Percentiles rank a stretch among this genome's conserved stretches.
Conservation (phyloP, 2,797 vertebrate genomes). For the Echiichthys vipera region DNA sequence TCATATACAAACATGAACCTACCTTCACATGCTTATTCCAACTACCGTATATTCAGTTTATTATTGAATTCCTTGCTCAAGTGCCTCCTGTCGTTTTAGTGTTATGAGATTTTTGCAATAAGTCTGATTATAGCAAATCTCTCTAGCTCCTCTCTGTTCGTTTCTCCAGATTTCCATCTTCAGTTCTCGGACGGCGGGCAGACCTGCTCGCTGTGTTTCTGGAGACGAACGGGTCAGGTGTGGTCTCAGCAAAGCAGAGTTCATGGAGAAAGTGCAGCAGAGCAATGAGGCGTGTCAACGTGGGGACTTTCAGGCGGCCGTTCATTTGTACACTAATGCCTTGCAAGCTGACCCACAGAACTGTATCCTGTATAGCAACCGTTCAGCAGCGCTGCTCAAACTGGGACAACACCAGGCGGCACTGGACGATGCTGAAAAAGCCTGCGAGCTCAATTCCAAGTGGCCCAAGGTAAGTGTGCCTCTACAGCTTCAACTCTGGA, state of each 20-base stretch:
- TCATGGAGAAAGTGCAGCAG: conserved; percentile 96
- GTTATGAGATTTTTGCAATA: not conserved
- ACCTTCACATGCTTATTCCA: conserved; percentile 1
- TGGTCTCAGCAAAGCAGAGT: conserved; percentile 93
- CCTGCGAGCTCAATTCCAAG: conserved; percentile 93
- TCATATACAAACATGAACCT: conserved; percentile 11
- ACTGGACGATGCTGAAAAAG: conserved; percentile 92
- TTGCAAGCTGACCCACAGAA: conserved; percentile 94
- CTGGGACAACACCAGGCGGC: conserved; percentile 92
- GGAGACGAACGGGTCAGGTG: conserved; percentile 73
- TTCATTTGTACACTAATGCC: conserved; percentile 90
- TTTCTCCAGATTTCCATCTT: conserved; percentile 76
- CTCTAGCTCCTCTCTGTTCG: conserved; percentile 4
- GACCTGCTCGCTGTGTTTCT: conserved; percentile 65
- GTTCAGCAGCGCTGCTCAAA: conserved; percentile 93
- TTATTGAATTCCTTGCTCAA: not conserved
- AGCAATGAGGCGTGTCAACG: conserved; percentile 97
- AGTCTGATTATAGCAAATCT: conserved; percentile 2
- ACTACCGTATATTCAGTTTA: not conserved
- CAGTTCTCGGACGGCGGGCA: conserved; percentile 76
- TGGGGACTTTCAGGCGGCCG: conserved; percentile 92
- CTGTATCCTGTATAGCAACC: conserved; percentile 97
- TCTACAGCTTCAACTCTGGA: not conserved
- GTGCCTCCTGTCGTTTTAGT: not conserved
- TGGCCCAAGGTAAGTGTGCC: conserved; percentile 94